Conservation (phyloP, 2,797 vertebrate species). For the Sebastes steindachneri region DNA sequence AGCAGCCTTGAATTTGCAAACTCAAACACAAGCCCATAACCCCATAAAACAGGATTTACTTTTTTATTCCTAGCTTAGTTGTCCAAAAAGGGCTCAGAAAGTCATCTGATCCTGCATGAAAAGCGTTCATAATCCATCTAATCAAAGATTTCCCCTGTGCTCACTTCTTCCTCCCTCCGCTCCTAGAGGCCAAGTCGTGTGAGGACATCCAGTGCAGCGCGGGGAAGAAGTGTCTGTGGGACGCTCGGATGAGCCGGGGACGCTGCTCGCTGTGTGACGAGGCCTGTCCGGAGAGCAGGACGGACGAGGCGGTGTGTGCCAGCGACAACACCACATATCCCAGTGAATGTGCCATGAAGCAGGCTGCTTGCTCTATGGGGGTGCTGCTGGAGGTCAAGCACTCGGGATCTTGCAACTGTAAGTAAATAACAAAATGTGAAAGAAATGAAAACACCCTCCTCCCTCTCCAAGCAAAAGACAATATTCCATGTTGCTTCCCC, state of each 20-base stretch:
- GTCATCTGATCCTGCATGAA: conserved; percentile 46
- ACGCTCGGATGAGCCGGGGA: conserved; percentile 92
- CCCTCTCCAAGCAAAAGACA: conserved; percentile 78
- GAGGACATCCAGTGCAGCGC: conserved; percentile 94
- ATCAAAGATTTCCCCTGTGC: conserved; percentile 45
- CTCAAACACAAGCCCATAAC: conserved; percentile 20
- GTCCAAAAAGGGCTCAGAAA: conserved; percentile 10
- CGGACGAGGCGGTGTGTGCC: conserved; percentile 95
- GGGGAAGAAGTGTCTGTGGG: conserved; percentile 97
- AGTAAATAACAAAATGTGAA: conserved; percentile 84
- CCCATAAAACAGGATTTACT: conserved; percentile 36
- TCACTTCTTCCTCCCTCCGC: conserved; percentile 36
- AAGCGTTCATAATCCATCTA: conserved; percentile 43
- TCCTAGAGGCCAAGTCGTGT: conserved; percentile 97
- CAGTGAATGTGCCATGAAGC: conserved; percentile 97
- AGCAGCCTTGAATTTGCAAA: conserved; percentile 34
- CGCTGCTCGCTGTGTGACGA: conserved; percentile 93
- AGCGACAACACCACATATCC: conserved; percentile 98
- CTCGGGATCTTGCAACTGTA: conserved; percentile 99
- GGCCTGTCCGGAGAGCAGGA: conserved; percentile 91
- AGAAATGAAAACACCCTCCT: conserved; percentile 43
- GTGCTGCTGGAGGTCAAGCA: conserved; percentile 97
- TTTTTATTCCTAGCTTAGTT: conserved; percentile 20
- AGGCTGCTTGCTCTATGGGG: conserved; percentile 94
- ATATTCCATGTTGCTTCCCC: conserved; percentile 84